Conservation (phyloP, 2,797 vertebrate species). For the Mus spretus region DNA sequence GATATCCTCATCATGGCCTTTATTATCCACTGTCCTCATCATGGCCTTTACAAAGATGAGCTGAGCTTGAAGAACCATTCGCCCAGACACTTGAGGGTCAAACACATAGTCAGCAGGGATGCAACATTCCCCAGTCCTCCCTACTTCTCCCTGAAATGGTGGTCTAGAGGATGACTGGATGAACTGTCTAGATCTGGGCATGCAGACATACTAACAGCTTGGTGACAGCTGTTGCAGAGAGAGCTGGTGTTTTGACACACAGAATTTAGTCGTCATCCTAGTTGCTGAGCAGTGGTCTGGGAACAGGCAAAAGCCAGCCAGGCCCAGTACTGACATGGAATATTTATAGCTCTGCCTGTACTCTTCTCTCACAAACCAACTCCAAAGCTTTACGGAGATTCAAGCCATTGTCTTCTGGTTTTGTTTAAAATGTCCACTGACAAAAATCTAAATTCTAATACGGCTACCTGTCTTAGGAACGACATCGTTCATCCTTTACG, state of each 20-base stretch:
- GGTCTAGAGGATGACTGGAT: not conserved
- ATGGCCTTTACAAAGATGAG: not conserved
- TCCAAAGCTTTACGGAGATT: not conserved
- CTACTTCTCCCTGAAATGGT: not conserved
- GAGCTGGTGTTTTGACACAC: not conserved
- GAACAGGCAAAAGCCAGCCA: not conserved
- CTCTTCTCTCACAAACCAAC: not conserved
- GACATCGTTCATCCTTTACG: not conserved
- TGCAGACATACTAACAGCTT: not conserved
- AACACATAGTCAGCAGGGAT: not conserved
- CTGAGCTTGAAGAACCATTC: not conserved
- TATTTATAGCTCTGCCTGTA: not conserved
- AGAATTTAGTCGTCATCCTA: not conserved
- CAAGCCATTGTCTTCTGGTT: not conserved
- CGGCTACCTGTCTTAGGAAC: not conserved
- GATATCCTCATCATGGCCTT: not conserved
- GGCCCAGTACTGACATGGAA: not conserved
- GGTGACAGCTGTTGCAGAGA: slow-evolving; percentile 15
- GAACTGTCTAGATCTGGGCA: not conserved
- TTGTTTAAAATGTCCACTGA: not conserved
- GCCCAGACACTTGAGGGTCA: not conserved
- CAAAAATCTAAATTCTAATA: slow-evolving; percentile 39
- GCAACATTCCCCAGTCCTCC: not conserved
- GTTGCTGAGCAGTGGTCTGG: not conserved
- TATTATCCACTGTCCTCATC: not conserved